phyloP scores from a whole-genome alignment of 1,140 invertebrate species.

The Apolygus lucorum region DNA sequence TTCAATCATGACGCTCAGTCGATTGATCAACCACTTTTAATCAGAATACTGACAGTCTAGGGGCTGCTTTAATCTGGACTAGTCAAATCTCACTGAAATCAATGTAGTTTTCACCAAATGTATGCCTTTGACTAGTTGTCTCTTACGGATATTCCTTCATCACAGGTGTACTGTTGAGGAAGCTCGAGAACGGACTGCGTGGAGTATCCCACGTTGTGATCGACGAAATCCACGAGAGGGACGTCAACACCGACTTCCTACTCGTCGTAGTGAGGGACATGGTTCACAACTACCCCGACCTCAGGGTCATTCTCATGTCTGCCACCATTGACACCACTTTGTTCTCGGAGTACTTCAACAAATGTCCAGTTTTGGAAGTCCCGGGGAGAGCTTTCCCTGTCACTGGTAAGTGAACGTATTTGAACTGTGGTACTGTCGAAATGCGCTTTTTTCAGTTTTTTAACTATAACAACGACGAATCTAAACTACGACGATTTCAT shows the following conservation, averaged over 20 bases:
- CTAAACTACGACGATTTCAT: too few relatives aligned
- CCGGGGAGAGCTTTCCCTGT: constrained; percentile 73
- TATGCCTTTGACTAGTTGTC: too few relatives aligned
- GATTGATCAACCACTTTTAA: too few relatives aligned
- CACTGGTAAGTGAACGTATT: too few relatives aligned
- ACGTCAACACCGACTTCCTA: constrained; percentile 94
- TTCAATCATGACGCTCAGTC: too few relatives aligned
- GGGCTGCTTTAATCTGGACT: too few relatives aligned
- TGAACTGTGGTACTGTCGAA: too few relatives aligned
- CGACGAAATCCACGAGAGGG: constrained; percentile 96
- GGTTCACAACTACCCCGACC: constrained; percentile 77
- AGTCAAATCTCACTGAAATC: too few relatives aligned
- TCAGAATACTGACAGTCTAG: too few relatives aligned
- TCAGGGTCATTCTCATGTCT: constrained; percentile 93
- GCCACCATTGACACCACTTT: constrained; percentile 89
- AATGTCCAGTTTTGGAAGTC: constrained; percentile 72
- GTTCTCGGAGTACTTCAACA: constrained; percentile 84
- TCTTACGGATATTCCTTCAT: background rate
- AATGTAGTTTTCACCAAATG: too few relatives aligned
- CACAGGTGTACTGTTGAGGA: constrained; percentile 73
- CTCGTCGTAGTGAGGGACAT: constrained; percentile 89
- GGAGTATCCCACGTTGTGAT: constrained; percentile 87
- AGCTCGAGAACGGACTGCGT: constrained; percentile 74
- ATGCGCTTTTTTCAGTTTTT: too few relatives aligned
- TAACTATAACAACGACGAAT: too few relatives aligned